These are phyloP conservation scores for Cyclura pinguis DNA, from an alignment of 2,797 vertebrate species.

Conservation along the genomic window DNA sequence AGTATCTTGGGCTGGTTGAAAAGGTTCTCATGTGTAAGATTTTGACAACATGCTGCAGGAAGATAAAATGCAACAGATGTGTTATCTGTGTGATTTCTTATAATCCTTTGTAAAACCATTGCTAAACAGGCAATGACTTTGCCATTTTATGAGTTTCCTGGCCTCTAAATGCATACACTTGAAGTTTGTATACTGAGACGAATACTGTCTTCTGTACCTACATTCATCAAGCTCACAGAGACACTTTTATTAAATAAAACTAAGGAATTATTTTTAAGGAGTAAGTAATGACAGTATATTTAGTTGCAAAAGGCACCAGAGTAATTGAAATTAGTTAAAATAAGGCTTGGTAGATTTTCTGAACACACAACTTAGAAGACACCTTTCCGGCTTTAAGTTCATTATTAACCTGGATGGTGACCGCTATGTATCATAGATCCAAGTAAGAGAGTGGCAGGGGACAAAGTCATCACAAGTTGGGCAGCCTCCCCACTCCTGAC, in stretches of 20 bases:
- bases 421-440: background rate
- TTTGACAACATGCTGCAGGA: background rate
- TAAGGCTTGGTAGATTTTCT: background rate
- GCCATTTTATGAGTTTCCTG: background rate
- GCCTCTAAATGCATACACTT: background rate
- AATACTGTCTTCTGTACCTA: background rate
- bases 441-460: background rate
- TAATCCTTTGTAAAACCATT: background rate
- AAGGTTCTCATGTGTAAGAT: background rate
- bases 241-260: background rate
- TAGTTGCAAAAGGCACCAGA: background rate
- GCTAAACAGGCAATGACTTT: background rate
- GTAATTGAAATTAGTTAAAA: background rate
- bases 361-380: background rate
- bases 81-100: background rate
- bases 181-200: background rate
- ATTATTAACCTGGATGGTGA: fast-evolving
- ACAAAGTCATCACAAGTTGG: no score
- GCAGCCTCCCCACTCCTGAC: no score
- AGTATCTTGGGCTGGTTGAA: slow-evolving; percentile 17
- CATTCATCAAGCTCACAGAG: background rate
- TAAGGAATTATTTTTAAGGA: slow-evolving; percentile 8
- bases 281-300: background rate
- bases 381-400: background rate
- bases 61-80: background rate